Base-by-base conservation (phyloP, 2,888 invertebrate genomes). In the Gastracanthus pulcherrimus region DNA sequence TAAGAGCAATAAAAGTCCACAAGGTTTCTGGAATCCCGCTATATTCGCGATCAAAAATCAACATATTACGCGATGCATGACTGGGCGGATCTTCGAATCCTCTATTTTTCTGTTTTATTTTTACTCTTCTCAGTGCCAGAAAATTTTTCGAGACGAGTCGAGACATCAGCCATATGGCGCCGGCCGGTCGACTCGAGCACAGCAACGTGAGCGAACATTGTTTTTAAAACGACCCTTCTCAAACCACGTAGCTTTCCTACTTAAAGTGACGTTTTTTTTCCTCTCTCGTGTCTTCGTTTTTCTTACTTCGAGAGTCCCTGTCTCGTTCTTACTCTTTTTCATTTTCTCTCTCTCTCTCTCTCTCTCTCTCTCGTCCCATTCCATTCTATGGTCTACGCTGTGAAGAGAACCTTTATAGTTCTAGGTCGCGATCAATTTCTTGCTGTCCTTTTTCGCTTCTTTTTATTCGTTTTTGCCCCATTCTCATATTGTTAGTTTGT, bases 141-240 rank as follows among this genome's bases (percentile, higher is more conserved):
- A 74, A 72, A 77, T 67, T 72, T 69, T 67, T 62, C 62, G 71
- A 82, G 23, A 38, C 23, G 23, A 41, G 19, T n/a, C 67, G 60
- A 60, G 36, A 29, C 84, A 78, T 71, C 81, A 76, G 71, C 85
- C 86, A 85, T 86, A 83, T 86, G 87, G 86, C 82, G 83, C 83
- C 81, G 76, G 80, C 67, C 75, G 38, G 67, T 69, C 80, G 69
- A 69, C 71, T 41, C 38, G n/a, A n/a, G n/a, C n/a, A n/a, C n/a
- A n/a, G n/a, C n/a, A n/a, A n/a, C n/a, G n/a, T n/a, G n/a, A n/a
- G n/a, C n/a, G n/a, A n/a, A n/a, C 76, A 76, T 83, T 84, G 81
- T 84, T 85, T 82, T 83, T 83, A 72, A 72, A 74, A 75, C 79
- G 80, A 80, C 81, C 76, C 79, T 82, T 82, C 71, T 82, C 75